A percentile compares a stretch with the other conserved stretches of the same genome.
These are phyloP conservation scores for Cantharis lateralis DNA, from an alignment of 2,888 invertebrate species.

Conservation along the genomic window DNA sequence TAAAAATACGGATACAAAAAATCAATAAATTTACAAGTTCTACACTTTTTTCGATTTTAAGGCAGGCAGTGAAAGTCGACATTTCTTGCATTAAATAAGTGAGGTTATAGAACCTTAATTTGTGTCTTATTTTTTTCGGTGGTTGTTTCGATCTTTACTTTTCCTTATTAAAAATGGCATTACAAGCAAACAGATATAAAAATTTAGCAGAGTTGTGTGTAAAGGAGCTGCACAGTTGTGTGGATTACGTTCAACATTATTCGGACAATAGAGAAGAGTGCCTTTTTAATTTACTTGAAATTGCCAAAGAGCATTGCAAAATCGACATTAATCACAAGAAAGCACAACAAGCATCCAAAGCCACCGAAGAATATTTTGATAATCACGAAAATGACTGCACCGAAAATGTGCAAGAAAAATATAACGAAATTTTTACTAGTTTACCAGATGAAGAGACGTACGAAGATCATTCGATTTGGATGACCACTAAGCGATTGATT, in stretches of 20 bases:
- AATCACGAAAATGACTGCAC: constrained; percentile 20
- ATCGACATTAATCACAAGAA: constrained; percentile 7
- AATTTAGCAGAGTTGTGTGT: constrained; percentile 14
- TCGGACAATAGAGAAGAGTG: constrained; percentile 5
- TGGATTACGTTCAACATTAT: constrained; percentile 17
- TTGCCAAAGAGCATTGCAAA: constrained; percentile 22
- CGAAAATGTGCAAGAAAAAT: constrained; percentile 8
- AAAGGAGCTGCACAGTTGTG: constrained; percentile 12
- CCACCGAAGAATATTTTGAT: constrained; percentile 12
- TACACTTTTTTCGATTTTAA: no score
- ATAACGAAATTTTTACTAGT: not conserved
- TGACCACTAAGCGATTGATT: not conserved
- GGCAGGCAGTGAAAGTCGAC: not conserved
- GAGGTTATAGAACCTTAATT: not conserved
- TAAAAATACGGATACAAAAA: no score
- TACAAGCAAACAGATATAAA: constrained; percentile 1
- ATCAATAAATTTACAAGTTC: no score
- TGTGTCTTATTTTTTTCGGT: no score
- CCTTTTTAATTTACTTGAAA: not conserved
- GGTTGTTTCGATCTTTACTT: not conserved
- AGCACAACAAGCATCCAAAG: constrained; percentile 4
- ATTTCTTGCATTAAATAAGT: not conserved
- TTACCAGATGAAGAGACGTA: not conserved
- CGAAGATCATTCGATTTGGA: constrained; percentile 20
- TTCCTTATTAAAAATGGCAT: not conserved